Conservation (phyloP, 2,888 invertebrate species). For the Clitarchus hookeri region DNA sequence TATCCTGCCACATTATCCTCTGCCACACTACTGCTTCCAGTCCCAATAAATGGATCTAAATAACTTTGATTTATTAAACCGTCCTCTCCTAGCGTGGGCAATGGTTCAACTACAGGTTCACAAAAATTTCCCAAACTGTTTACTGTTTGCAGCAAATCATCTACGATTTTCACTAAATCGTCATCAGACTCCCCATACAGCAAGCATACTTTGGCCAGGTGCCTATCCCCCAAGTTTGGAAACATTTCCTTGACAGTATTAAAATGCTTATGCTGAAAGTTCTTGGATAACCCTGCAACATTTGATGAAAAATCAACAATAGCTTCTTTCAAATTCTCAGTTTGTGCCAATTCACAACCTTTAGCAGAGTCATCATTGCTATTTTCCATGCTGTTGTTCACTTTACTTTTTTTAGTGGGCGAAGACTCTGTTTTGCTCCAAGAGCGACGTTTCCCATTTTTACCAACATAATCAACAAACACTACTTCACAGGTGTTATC, state of each 20-base stretch:
- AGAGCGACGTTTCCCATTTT: background rate
- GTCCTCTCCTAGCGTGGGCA: background rate
- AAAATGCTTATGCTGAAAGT: background rate
- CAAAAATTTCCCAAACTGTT: background rate
- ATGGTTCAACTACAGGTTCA: background rate
- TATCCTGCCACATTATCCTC: background rate
- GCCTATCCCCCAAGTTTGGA: background rate
- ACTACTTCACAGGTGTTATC: background rate
- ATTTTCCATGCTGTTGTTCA: background rate
- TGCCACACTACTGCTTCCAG: background rate
- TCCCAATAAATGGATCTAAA: background rate
- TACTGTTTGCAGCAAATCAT: background rate
- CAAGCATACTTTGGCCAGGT: background rate
- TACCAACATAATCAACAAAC: background rate
- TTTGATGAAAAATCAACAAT: slow-evolving; percentile 15
- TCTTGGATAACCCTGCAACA: background rate
- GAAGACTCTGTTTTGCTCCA: background rate
- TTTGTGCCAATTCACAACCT: too few relatives aligned
- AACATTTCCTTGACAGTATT: slow-evolving; percentile 18
- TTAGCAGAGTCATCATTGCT: background rate
- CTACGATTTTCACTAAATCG: background rate
- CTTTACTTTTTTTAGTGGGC: slow-evolving; percentile 3
- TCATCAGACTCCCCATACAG: background rate
- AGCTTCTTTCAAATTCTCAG: background rate
- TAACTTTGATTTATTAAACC: background rate